These are phyloP conservation scores for Perizoma affinitatum DNA, from an alignment of 2,888 invertebrate genomes.

Conservation along the genomic window DNA sequence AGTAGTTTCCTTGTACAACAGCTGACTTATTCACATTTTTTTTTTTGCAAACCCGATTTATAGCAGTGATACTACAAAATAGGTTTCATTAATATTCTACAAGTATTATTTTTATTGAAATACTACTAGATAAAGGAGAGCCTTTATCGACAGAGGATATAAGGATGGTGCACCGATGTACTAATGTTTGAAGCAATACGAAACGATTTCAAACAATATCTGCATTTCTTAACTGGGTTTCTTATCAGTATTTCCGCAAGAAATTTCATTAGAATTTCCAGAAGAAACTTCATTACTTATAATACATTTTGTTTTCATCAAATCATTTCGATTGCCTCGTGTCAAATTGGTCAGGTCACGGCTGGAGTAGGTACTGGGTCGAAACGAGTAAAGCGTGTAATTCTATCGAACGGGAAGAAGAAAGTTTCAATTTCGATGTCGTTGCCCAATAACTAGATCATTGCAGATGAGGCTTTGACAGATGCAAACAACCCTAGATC, in stretches of 20 bases:
- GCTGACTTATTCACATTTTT: background rate
- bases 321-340: conserved; percentile 50
- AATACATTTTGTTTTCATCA: conserved; percentile 51
- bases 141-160: too few relatives aligned
- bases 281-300: conserved; percentile 8
- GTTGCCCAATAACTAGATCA: conserved; percentile 40
- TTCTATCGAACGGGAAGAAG: conserved; percentile 62
- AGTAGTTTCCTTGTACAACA: too few relatives aligned
- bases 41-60: background rate
- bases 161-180: too few relatives aligned
- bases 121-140: too few relatives aligned
- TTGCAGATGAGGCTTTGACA: conserved; percentile 23
- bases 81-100: too few relatives aligned
- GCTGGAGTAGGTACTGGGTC: conserved; percentile 51
- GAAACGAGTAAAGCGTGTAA: conserved; percentile 67
- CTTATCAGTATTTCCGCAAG: background rate
- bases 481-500: too few relatives aligned
- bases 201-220: too few relatives aligned
- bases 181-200: too few relatives aligned
- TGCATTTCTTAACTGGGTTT: too few relatives aligned
- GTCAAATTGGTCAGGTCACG: conserved; percentile 57
- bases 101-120: too few relatives aligned
- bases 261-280: conserved; percentile 5
- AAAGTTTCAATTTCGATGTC: conserved; percentile 56
- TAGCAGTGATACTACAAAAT: too few relatives aligned